Conservation (phyloP, 2,113 vertebrate species). For the Xyrauchen texanus region DNA sequence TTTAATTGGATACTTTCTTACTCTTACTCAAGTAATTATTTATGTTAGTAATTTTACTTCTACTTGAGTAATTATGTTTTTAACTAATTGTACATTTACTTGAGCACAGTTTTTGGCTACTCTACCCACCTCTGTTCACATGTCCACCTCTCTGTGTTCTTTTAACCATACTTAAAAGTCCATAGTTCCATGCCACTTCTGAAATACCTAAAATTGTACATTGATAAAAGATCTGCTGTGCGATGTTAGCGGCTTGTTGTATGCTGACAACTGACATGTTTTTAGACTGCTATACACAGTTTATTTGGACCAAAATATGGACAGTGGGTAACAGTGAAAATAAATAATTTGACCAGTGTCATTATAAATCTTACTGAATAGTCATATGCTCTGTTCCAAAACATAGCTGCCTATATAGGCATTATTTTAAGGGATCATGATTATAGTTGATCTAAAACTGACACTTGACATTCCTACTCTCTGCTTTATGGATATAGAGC, state of each 20-base stretch:
- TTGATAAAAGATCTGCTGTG: constrained; percentile 21
- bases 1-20: no score
- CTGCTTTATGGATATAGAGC: no score
- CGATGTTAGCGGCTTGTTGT: not conserved
- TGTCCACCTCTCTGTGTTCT: constrained; percentile 42
- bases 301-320: not conserved
- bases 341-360: not conserved
- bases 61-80: no score
- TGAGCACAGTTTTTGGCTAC: no score
- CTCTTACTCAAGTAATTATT: no score
- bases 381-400: not conserved
- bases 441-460: no score
- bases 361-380: not conserved
- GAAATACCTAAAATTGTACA: constrained; percentile 5
- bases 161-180: constrained; percentile 7
- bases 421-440: not conserved
- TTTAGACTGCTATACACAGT: not conserved
- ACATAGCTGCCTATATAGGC: not conserved
- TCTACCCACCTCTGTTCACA: no score
- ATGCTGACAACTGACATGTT: not conserved
- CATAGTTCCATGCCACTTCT: not conserved
- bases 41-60: no score
- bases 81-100: no score
- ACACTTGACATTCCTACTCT: no score
- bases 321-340: constrained; percentile 1